Percentiles rank a stretch among this genome's conserved stretches.
phyloP scores from a whole-genome alignment of 2,888 invertebrate species.

The Tineola bisselliella region DNA sequence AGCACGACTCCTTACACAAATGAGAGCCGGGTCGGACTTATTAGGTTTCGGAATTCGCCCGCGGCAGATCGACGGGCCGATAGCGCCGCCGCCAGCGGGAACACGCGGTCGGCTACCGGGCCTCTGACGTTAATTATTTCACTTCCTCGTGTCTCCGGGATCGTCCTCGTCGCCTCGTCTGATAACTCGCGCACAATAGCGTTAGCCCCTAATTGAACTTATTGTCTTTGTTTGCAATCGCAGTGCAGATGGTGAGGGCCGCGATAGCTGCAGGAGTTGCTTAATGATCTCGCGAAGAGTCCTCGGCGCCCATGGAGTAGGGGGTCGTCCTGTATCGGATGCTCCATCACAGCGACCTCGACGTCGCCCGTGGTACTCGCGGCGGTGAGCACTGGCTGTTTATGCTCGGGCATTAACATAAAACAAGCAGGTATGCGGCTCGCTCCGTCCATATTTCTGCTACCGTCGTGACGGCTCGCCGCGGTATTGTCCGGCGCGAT shows the following conservation, averaged over 20 bases:
- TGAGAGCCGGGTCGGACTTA: slow-evolving; percentile 60
- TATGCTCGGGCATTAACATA: slow-evolving; percentile 59
- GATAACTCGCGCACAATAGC: slow-evolving; percentile 32
- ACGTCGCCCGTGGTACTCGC: slow-evolving; percentile 35
- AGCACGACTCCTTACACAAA: slow-evolving; percentile 51
- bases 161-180: slow-evolving; percentile 16
- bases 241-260: slow-evolving; percentile 18
- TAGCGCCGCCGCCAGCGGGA: slow-evolving; percentile 35
- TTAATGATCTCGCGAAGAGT: slow-evolving; percentile 17
- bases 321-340: slow-evolving; percentile 33
- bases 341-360: slow-evolving; percentile 42
- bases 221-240: slow-evolving; percentile 22
- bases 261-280: slow-evolving; percentile 16
- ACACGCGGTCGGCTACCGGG: slow-evolving; percentile 23
- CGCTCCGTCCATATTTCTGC: slow-evolving; percentile 57
- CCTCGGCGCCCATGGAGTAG: slow-evolving; percentile 1
- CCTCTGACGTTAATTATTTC: slow-evolving; percentile 46
- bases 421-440: slow-evolving; percentile 52
- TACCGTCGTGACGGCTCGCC: slow-evolving; percentile 54
- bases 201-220: slow-evolving; percentile 29
- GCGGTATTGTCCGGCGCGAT: slow-evolving; percentile 62
- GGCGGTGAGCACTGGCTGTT: slow-evolving; percentile 29
- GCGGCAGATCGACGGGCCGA: slow-evolving; percentile 52
- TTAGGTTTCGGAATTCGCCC: slow-evolving; percentile 60
- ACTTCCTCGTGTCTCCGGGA: slow-evolving; percentile 36